Percentiles rank a stretch among this genome's conserved stretches.
These are phyloP conservation scores for Condylura cristata DNA, from an alignment of 2,113 vertebrate genomes.

Conservation along the genomic window DNA sequence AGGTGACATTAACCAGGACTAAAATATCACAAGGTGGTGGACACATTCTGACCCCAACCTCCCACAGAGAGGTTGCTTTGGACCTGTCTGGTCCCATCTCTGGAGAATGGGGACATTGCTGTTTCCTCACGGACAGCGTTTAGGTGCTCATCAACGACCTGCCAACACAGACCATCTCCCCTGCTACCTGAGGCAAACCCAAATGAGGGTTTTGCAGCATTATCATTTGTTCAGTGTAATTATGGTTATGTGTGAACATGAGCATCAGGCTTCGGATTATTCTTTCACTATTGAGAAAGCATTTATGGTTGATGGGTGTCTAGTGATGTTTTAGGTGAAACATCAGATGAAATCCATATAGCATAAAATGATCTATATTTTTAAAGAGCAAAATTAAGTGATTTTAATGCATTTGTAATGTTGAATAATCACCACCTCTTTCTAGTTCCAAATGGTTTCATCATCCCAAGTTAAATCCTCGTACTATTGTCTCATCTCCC, in stretches of 20 bases:
- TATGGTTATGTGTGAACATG: neutral
- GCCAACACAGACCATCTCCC: neutral
- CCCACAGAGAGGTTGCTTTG: neutral
- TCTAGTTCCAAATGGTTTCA: neutral
- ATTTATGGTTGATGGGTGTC: neutral
- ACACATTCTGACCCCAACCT: neutral
- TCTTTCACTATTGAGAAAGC: neutral
- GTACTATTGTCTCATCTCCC: rapidly evolving
- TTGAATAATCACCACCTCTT: neutral
- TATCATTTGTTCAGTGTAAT: neutral
- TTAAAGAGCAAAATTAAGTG: neutral
- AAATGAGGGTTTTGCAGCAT: neutral
- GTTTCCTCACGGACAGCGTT: neutral
- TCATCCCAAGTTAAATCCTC: neutral
- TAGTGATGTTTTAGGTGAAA: neutral
- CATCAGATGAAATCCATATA: neutral
- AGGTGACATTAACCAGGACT: neutral
- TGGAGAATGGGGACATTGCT: neutral
- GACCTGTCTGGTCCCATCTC: neutral
- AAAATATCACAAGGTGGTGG: neutral
- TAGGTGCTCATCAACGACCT: neutral
- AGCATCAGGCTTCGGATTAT: neutral
- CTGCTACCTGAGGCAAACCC: neutral
- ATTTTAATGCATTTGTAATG: neutral
- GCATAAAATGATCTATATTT: neutral